Conservation (phyloP, 1,140 invertebrate genomes). For the Lethrus apterus region DNA sequence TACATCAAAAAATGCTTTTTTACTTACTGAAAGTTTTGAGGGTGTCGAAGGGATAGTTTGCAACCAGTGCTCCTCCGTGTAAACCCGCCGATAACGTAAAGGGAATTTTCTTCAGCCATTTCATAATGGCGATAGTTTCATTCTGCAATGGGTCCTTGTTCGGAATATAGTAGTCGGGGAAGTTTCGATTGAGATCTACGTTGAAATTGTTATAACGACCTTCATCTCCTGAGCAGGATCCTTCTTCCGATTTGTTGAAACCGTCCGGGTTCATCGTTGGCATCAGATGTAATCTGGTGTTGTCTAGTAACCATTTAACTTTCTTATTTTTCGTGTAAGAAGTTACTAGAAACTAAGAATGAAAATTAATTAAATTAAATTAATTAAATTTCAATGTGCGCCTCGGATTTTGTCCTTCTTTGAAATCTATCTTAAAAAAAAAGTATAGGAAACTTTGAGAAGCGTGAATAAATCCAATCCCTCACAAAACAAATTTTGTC, state of each 20-base stretch:
- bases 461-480: no score
- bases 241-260: constrained; percentile 39
- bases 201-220: constrained; percentile 39
- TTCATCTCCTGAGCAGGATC: constrained; percentile 40
- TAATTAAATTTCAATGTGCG: no score
- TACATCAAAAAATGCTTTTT: not conserved
- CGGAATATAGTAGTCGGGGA: constrained; percentile 42
- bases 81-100: constrained; percentile 50
- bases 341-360: constrained; percentile 1
- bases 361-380: not conserved
- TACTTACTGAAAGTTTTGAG: constrained; percentile 33
- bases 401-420: no score
- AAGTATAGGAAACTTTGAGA: no score
- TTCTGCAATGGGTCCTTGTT: constrained; percentile 27
- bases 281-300: constrained; percentile 48
- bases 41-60: constrained; percentile 49
- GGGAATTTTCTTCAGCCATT: constrained; percentile 42
- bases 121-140: constrained; percentile 42
- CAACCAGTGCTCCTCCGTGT: constrained; percentile 51
- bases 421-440: no score
- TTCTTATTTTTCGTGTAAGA: not conserved
- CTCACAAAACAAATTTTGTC: no score
- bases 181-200: constrained; percentile 44
- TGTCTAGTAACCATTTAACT: constrained; percentile 41
- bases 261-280: constrained; percentile 51